These are phyloP conservation scores for Trinectes maculatus DNA, from an alignment of 2,113 vertebrate species.

Conservation along the genomic window DNA sequence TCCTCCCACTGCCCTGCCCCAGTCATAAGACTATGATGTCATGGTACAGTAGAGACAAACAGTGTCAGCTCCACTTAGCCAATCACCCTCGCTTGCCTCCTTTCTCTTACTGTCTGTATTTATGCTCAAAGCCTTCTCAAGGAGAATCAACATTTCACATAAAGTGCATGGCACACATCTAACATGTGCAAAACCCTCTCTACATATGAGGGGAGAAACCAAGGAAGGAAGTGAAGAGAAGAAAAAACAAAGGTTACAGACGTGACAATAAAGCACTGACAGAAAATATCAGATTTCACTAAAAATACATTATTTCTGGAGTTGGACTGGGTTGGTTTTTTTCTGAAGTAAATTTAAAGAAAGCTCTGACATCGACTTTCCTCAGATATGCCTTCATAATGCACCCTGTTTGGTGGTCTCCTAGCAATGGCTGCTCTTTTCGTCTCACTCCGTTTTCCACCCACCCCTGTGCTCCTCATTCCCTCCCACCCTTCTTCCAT, in stretches of 20 bases:
- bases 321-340: conserved; percentile 7
- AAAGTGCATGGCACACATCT: conserved; percentile 26
- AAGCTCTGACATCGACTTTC: conserved; percentile 34
- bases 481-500: conserved; percentile 57
- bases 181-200: conserved; percentile 2
- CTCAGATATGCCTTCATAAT: conserved; percentile 51
- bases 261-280: not conserved
- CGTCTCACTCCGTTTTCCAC: conserved; percentile 63
- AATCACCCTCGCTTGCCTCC: conserved; percentile 32
- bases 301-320: conserved; percentile 7
- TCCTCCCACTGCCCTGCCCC: conserved; percentile 73
- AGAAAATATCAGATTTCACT: conserved; percentile 16
- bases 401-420: conserved; percentile 69
- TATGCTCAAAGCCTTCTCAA: conserved; percentile 18
- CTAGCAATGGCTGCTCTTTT: conserved; percentile 69
- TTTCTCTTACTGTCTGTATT: conserved; percentile 10
- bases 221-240: not conserved
- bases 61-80: conserved; percentile 68
- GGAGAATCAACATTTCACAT: conserved; percentile 15
- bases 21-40: conserved; percentile 80
- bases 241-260: not conserved
- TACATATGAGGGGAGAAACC: not conserved
- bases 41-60: conserved; percentile 68
- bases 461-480: conserved; percentile 56
- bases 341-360: conserved; percentile 30